A percentile compares a stretch with the other conserved stretches of the same genome.
These are phyloP conservation scores for Ia io DNA, from an alignment of 2,113 vertebrate genomes.

Conservation along the genomic window DNA sequence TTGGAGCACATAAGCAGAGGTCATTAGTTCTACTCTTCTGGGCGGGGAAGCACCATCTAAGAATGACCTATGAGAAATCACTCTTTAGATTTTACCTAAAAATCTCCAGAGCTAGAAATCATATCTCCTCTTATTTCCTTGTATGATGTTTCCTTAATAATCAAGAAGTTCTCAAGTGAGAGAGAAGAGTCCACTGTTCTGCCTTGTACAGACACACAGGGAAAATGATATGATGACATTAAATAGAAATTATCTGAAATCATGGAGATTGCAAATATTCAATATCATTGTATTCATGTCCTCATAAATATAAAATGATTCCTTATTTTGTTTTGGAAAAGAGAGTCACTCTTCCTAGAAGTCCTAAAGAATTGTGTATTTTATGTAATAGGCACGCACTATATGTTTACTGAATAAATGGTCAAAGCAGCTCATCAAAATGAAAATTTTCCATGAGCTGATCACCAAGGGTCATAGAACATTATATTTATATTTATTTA, in stretches of 20 bases:
- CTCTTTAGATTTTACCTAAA: neutral
- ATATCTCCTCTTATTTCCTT: neutral
- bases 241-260: constrained; percentile 30
- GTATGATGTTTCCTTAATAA: neutral
- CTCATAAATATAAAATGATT: constrained; percentile 2
- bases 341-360: neutral
- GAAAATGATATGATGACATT: constrained; percentile 23
- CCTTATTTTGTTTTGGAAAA: constrained; percentile 30
- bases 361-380: neutral
- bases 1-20: neutral
- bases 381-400: neutral
- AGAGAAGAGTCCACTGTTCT: neutral
- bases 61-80: neutral
- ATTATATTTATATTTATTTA: neutral
- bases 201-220: neutral
- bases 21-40: neutral
- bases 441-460: constrained; percentile 25
- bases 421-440: constrained; percentile 23
- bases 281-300: neutral
- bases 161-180: neutral
- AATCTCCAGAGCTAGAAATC: neutral
- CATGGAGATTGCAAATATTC: neutral
- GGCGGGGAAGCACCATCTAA: neutral
- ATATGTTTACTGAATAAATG: constrained; percentile 21
- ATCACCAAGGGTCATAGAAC: neutral